Base-by-base conservation (phyloP, 2,113 vertebrate species). In the Thunnus maccoyii region DNA sequence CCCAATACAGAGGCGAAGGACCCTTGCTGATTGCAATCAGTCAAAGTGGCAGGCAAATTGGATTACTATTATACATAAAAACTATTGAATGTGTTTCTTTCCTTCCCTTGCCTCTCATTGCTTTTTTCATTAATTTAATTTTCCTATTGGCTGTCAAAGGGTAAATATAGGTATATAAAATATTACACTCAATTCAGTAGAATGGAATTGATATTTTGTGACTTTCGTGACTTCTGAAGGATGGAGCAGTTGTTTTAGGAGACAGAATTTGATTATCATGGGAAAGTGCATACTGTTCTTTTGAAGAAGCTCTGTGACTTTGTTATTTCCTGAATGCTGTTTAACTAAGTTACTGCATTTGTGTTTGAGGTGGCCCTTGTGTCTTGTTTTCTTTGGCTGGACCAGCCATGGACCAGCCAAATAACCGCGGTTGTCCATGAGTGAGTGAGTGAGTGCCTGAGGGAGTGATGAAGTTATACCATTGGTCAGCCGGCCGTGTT, bases 1-100 rank as follows among this genome's bases (percentile, higher is more conserved):
- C 63, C 60, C 74, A 72, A 72, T 79, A 54, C 83, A 73, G 73
- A 82, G 72, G 78, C 73, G 27, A 86, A 65, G 78, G 82, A 84
- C 62, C 76, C 41, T 68, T 67, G 50, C 86, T 91, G 89, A 94
- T 91, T 92, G 90, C 85, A 93, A 92, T 95, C 94, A 93, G 84
- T 74, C 86, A 85, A 93, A 94, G 91, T 93, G 88, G 79, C 75
- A 84, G 78, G 74, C 72, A 92, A 91, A 94, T 90, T 88, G 80
- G 86, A 93, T 93, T 91, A 90, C 70, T 73, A 83, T 90, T 88
- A 90, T 84, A 75, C 76, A 82, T 71, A 87, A 86, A 83, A 87
- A 83, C 61, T 71, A 84, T 77, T 74, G 54, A 87, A 86, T 73
- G 56, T 60, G 71, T 78, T 63, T 70, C 46, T 80, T 74, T 62